These are phyloP conservation scores for Neodiprion virginianus DNA, from an alignment of 1,140 invertebrate species.

Conservation along the genomic window DNA sequence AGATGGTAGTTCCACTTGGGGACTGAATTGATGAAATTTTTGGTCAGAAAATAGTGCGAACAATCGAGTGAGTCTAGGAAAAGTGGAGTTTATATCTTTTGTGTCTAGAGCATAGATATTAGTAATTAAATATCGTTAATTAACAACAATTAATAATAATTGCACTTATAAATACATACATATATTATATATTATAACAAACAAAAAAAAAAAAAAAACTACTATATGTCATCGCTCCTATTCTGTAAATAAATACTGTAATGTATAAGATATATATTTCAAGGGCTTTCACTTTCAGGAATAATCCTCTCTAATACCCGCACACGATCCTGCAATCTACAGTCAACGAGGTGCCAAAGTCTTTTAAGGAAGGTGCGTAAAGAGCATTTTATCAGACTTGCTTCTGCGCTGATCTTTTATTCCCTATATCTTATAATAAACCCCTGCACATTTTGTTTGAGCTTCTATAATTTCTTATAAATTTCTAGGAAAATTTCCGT, in stretches of 20 bases:
- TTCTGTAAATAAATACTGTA: conserved; percentile 40
- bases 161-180: conserved; percentile 26
- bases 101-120: conserved; percentile 23
- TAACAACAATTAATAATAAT: conserved; percentile 36
- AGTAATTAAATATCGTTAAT: conserved; percentile 36
- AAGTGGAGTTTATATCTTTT: conserved; percentile 14
- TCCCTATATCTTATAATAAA: too few relatives aligned
- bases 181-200: conserved; percentile 32
- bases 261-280: conserved; percentile 26
- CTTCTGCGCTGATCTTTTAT: too few relatives aligned
- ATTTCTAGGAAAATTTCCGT: too few relatives aligned
- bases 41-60: neutral
- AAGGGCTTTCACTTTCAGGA: too few relatives aligned
- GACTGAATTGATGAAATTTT: neutral
- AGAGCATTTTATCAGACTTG: too few relatives aligned
- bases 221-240: conserved; percentile 56
- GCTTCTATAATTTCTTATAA: too few relatives aligned
- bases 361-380: too few relatives aligned
- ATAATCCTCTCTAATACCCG: too few relatives aligned
- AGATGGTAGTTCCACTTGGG: conserved; percentile 12
- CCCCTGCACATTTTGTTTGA: too few relatives aligned
- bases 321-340: too few relatives aligned
- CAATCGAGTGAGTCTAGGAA: neutral
- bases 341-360: too few relatives aligned
- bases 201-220: conserved; percentile 46